phyloP scores from a whole-genome alignment of 2,797 vertebrate species.

The Pangasius krempfi region DNA sequence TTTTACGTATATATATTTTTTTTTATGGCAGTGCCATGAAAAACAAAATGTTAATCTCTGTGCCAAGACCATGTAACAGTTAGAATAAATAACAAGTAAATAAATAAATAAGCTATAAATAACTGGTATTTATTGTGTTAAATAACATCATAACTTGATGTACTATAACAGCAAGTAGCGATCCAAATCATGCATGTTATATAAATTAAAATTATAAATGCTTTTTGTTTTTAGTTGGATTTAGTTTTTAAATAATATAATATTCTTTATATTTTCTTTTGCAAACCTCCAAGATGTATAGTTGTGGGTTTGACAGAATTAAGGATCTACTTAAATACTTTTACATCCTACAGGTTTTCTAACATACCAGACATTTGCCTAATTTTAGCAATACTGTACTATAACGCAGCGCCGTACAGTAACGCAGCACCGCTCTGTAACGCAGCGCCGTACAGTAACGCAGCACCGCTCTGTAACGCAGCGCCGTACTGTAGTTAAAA shows the following conservation, averaged over 20 bases:
- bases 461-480: neutral
- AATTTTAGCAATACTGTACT: neutral
- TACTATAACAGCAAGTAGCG: neutral
- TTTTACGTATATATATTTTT: neutral
- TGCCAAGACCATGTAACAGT: neutral
- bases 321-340: neutral
- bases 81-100: neutral
- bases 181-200: neutral
- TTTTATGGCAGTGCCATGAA: neutral
- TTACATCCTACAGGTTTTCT: no score
- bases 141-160: no score
- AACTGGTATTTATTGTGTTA: no score
- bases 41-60: neutral
- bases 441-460: rapidly evolving
- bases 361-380: neutral
- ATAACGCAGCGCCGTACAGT: no score
- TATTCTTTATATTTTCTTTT: neutral
- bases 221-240: neutral
- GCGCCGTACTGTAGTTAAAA: neutral
- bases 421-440: no score
- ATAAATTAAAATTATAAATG: neutral
- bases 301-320: neutral
- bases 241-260: no score
- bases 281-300: neutral
- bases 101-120: neutral